Conservation (phyloP, 2,797 vertebrate species). For the Parauchenoglanis ngamensis region DNA sequence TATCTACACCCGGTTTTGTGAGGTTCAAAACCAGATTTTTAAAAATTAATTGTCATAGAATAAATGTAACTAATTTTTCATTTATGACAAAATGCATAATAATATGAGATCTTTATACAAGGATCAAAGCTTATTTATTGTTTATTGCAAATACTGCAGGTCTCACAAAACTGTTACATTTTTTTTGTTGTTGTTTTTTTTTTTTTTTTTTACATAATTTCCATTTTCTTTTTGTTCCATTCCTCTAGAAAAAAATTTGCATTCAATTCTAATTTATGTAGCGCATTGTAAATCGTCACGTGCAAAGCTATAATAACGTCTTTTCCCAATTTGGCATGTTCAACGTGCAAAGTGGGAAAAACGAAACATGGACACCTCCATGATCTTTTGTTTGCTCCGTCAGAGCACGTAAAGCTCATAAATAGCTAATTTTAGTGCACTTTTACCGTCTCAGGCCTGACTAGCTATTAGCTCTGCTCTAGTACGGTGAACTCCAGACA, state of each 20-base stretch:
- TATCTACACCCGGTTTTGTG: background rate
- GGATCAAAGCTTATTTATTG: background rate
- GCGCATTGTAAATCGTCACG: background rate
- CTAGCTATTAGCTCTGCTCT: background rate
- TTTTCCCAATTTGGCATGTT: background rate
- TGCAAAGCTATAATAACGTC: background rate
- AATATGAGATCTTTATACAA: background rate
- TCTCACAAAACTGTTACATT: background rate
- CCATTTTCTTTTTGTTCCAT: background rate
- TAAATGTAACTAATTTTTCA: background rate
- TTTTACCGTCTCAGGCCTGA: background rate
- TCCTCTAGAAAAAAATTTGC: background rate
- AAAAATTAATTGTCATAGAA: no score
- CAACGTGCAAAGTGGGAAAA: background rate
- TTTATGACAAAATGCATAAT: background rate
- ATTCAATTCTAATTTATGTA: background rate
- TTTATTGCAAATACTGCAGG: background rate
- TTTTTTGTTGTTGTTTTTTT: background rate
- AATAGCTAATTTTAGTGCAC: background rate
- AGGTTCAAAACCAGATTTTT: background rate
- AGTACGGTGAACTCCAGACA: background rate
- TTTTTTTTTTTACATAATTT: background rate
- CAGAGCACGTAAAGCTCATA: background rate
- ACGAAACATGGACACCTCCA: background rate
- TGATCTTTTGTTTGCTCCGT: background rate